A percentile compares a stretch with the other conserved stretches of the same genome.
These are phyloP conservation scores for Chamaea fasciata DNA, from an alignment of 2,113 vertebrate genomes.

Conservation along the genomic window DNA sequence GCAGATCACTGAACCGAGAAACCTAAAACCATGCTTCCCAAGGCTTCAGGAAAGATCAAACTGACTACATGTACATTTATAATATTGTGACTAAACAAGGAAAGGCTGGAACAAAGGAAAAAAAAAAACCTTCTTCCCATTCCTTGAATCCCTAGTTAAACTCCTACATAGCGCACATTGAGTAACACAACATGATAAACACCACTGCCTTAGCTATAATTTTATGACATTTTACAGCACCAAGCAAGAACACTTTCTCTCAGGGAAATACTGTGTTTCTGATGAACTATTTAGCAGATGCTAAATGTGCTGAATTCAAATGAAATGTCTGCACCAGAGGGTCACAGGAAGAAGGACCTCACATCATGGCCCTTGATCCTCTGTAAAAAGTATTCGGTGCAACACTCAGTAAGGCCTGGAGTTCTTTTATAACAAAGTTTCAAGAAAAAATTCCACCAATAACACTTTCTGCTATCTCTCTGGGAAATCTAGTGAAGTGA, in stretches of 20 bases:
- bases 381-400: neutral
- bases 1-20: neutral
- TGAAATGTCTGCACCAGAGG: neutral
- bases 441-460: slow-evolving; percentile 35
- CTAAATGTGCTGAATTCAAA: neutral
- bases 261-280: neutral
- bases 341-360: neutral
- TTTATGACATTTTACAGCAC: neutral
- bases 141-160: neutral
- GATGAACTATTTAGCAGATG: neutral
- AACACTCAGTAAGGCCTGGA: neutral
- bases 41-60: neutral
- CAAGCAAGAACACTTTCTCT: neutral
- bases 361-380: neutral
- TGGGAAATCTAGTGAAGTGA: slow-evolving; percentile 61
- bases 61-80: neutral
- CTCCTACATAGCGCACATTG: neutral
- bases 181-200: neutral
- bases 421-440: slow-evolving; percentile 21
- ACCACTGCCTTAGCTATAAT: neutral
- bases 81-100: neutral
- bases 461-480: slow-evolving; percentile 39
- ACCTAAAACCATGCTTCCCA: neutral
- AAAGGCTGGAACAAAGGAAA: neutral
- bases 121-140: neutral